These are phyloP conservation scores for Salvelinus alpinus DNA, from an alignment of 2,113 vertebrate species.

Conservation along the genomic window DNA sequence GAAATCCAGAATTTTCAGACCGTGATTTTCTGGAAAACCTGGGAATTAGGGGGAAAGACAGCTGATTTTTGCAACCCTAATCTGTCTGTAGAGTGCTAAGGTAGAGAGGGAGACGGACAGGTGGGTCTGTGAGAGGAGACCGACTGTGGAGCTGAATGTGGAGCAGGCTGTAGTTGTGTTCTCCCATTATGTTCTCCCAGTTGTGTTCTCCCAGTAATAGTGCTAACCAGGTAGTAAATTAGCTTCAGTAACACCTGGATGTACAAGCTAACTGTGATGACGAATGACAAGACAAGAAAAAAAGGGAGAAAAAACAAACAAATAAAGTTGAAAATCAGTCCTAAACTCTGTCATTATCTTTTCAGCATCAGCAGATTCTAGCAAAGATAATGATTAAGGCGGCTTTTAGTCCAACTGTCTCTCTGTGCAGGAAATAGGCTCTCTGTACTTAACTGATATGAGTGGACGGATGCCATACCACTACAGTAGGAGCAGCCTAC, in stretches of 20 bases:
- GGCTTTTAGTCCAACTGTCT: background rate
- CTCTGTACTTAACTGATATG: background rate
- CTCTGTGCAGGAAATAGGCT: background rate
- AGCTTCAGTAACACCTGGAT: constrained; percentile 23
- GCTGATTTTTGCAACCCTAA: background rate
- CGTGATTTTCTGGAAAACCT: no score
- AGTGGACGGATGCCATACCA: no score
- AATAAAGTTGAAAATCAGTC: no score
- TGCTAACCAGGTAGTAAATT: background rate
- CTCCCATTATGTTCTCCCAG: background rate
- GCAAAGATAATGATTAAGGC: background rate
- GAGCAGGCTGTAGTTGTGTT: background rate
- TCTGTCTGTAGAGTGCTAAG: background rate
- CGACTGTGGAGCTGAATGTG: constrained; percentile 8
- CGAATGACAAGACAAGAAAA: background rate
- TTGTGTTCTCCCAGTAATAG: background rate
- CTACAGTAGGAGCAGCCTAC: background rate
- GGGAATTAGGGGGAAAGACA: no score
- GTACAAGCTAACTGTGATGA: background rate
- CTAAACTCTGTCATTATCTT: background rate
- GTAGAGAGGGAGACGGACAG: background rate
- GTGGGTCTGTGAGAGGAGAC: constrained; percentile 11
- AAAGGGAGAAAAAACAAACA: background rate
- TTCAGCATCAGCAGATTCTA: background rate
- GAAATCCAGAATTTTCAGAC: no score